Evolutionary conservation across 2,888 invertebrate genomes (phyloP), one percentile per base, ranked within the genome.

Genomic region (Syrphus vitripennis): DNA sequence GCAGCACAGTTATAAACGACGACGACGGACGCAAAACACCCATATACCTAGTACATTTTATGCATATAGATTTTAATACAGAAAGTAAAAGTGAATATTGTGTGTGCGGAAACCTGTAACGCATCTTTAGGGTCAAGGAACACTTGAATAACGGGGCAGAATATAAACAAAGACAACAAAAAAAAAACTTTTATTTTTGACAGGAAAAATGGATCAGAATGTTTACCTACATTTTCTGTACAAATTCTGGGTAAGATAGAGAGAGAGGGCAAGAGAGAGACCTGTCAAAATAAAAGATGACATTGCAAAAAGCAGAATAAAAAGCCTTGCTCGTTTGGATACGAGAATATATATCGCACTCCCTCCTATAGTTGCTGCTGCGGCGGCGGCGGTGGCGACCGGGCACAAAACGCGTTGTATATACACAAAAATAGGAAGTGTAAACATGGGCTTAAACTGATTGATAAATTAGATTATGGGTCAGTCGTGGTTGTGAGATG

Each of bases 391-490:
- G n/a, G n/a, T n/a, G n/a, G n/a, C n/a, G n/a, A n/a, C n/a, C 72
- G 79, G 53, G 29, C 45, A 65, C 45, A 29, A 65, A 16, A 59
- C 53, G 71, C 55, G 67, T 67, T n/a, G 37, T 57, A 48, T 69
- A 67, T 76, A 61, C 48, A 31, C 50, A 71, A 75, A 86, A 72
- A 86, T 82, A 82, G 82, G 82, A 86, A 86, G 86, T 86, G 86
- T 82, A 86, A 82, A 82, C 86, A 86, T 86, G 86, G 86, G 70
- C 82, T 86, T 86, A 86, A 86, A 86, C 86, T 86, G 86, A 86
- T 86, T 86, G 86, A 86, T 86, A 86, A 86, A 86, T 86, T 86
- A 86, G 82, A 86, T 86, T 86, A 82, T 86, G 86, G 86, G 86
- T 86, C 86, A 82, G 86, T 63, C 77, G 53, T 42, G 37, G 70